phyloP scores from a whole-genome alignment of 2,888 invertebrate species.

The Agonopterix alstromeriana region DNA sequence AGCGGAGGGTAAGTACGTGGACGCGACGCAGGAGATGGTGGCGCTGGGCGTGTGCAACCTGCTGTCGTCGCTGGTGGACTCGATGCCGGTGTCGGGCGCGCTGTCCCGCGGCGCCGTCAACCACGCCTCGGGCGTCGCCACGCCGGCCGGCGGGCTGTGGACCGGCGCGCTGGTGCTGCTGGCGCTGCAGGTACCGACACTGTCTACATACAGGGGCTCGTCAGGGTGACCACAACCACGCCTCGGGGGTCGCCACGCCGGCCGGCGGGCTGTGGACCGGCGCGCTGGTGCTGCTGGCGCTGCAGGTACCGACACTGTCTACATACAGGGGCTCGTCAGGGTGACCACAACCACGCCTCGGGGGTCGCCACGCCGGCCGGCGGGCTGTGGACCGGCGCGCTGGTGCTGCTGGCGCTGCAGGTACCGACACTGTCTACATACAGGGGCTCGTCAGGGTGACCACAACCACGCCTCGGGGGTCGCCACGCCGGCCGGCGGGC shows the following conservation, averaged over 20 bases:
- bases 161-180: slow-evolving; percentile 79
- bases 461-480: slow-evolving; percentile 97
- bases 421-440: slow-evolving; percentile 21
- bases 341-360: slow-evolving; percentile 95
- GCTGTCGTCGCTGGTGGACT: slow-evolving; percentile 89
- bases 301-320: slow-evolving; percentile 49
- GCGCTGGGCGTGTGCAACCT: slow-evolving; percentile 92
- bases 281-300: slow-evolving; percentile 61
- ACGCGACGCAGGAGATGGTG: slow-evolving; percentile 93
- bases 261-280: slow-evolving; percentile 91
- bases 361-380: slow-evolving; percentile 93
- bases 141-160: slow-evolving; percentile 91
- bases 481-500: slow-evolving; percentile 89
- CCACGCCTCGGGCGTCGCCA: slow-evolving; percentile 93
- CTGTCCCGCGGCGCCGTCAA: slow-evolving; percentile 95
- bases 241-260: slow-evolving; percentile 92
- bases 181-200: slow-evolving; percentile 55
- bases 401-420: slow-evolving; percentile 66
- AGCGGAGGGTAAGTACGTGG: slow-evolving; percentile 87
- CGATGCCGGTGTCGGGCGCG: slow-evolving; percentile 94
- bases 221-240: slow-evolving; percentile 93
- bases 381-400: slow-evolving; percentile 86
- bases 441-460: slow-evolving; percentile 78
- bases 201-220: background rate
- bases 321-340: slow-evolving; percentile 31